These are phyloP conservation scores for Drosophila helvetica DNA, from an alignment of 2,888 invertebrate genomes.

Conservation along the genomic window DNA sequence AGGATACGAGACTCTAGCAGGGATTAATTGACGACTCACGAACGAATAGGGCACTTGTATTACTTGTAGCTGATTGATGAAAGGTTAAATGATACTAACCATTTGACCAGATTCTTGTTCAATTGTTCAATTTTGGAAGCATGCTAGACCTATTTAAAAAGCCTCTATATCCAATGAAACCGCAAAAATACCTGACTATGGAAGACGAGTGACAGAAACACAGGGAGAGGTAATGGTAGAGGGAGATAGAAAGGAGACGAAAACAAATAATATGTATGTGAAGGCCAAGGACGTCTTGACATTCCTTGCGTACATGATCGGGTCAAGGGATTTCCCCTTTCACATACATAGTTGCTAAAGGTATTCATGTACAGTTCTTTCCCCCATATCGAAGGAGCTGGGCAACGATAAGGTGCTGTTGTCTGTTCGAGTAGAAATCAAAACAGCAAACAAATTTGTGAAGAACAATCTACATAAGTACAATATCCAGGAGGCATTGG, in stretches of 20 bases:
- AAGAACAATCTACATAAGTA: too few species aligned
- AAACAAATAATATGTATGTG: constrained; percentile 50
- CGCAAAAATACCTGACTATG: not conserved
- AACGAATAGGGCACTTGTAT: too few species aligned
- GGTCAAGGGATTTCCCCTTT: constrained; percentile 27
- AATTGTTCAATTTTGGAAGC: not conserved
- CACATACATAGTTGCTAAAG: not conserved
- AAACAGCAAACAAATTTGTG: too few species aligned
- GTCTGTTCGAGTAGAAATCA: too few species aligned
- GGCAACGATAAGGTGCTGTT: too few species aligned
- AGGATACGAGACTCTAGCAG: not conserved
- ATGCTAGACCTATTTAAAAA: not conserved
- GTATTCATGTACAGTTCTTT: too few species aligned
- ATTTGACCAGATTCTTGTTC: too few species aligned
- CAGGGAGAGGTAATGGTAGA: not conserved
- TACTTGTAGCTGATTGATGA: too few species aligned
- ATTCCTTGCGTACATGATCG: constrained; percentile 16
- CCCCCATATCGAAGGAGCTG: too few species aligned
- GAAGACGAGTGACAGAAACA: constrained; percentile 14
- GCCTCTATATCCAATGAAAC: not conserved
- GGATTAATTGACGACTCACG: not conserved
- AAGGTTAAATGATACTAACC: too few species aligned
- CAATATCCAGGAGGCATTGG: too few species aligned
- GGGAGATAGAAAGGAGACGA: not conserved
- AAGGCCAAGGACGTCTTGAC: constrained; percentile 66